Base-by-base conservation (phyloP, 2,797 vertebrate genomes). In the Mormyrus proboscirostris region DNA sequence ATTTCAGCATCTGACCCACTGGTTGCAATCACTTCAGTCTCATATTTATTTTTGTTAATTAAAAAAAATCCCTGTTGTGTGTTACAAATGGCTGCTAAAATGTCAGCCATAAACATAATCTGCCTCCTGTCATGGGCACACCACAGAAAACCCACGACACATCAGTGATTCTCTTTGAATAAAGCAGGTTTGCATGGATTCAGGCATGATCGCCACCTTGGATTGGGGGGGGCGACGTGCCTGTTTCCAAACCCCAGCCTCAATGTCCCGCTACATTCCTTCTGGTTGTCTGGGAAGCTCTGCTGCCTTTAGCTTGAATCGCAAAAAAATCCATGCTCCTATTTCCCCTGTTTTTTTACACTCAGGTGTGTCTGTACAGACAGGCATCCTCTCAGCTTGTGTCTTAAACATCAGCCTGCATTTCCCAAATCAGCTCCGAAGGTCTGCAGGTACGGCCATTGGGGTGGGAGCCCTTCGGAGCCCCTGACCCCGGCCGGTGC, bases 41-140 rank as follows among this genome's bases (percentile, higher is more conserved):
- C 33, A 44, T 79, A 44, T 79, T 79, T 79, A 41, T 79, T 79
- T 79, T 44, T 79, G 38, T 44, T 73, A 73, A 73, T 73, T 73
- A 73, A 79, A 79, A 79, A 62, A 79, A 44, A 79, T 79, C 73
- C 41, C 73, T 79, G 73, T 44, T 79, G 73, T 41, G 65, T 73
- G 65, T 38, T 38, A 38, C 65, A 73, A 73, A 73, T 38, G 7
- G 73, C 73, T 79, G 73, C 14, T 41, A 79, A 79, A 79, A 44
- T 79, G 73, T 53, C 44, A 53, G 83, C 22, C 50, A 51, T 47
- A 53, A 86, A 86, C 22, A 50, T 50, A 86, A 16, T 86, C 47
- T 51, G 25, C 41, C 73, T 79, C 2, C 49, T 33, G 22, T 29
- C 47, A 53, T 8, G 4, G 12, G 12, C 25, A 0, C 47, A 53